Conservation (phyloP, 1,140 invertebrate species). For the Drosophila hydei region DNA sequence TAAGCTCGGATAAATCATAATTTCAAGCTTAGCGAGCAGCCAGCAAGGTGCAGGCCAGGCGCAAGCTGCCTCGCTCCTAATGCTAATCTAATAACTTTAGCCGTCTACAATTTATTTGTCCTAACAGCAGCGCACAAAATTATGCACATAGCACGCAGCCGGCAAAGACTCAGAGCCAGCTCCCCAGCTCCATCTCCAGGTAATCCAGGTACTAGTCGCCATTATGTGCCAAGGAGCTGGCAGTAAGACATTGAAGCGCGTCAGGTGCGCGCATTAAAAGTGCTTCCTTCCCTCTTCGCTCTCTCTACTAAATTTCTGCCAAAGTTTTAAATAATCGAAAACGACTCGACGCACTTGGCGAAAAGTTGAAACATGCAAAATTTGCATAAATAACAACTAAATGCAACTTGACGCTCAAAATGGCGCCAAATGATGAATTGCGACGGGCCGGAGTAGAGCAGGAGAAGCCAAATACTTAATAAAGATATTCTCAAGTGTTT, state of each 20-base stretch:
- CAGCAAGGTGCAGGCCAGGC: constrained; percentile 2
- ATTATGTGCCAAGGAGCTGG: constrained; percentile 29
- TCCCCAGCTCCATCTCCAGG: constrained; percentile 6
- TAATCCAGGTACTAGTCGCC: constrained; percentile 45
- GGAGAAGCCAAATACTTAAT: constrained; percentile 6
- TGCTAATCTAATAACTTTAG: constrained; percentile 83
- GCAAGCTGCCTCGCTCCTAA: constrained; percentile 50
- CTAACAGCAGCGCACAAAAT: constrained; percentile 80
- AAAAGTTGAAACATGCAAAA: constrained; percentile 80
- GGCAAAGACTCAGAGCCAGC: constrained; percentile 6
- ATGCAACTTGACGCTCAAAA: constrained; percentile 79
- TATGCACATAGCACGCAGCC: constrained; percentile 63
- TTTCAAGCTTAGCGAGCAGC: constrained; percentile 65
- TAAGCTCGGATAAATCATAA: constrained; percentile 75
- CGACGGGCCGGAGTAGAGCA: constrained; percentile 5
- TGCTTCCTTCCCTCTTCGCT: no score
- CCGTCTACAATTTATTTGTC: constrained; percentile 78
- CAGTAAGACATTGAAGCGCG: constrained; percentile 71
- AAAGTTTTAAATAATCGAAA: constrained; percentile 83
- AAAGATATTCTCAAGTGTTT: neutral
- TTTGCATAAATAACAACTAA: constrained; percentile 83
- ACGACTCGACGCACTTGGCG: constrained; percentile 77
- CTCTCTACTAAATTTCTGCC: constrained; percentile 60
- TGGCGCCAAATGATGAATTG: constrained; percentile 77
- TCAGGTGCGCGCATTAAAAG: constrained; percentile 81